Conservation (phyloP, 23 tunicate species). For the Ciona savignyi region DNA sequence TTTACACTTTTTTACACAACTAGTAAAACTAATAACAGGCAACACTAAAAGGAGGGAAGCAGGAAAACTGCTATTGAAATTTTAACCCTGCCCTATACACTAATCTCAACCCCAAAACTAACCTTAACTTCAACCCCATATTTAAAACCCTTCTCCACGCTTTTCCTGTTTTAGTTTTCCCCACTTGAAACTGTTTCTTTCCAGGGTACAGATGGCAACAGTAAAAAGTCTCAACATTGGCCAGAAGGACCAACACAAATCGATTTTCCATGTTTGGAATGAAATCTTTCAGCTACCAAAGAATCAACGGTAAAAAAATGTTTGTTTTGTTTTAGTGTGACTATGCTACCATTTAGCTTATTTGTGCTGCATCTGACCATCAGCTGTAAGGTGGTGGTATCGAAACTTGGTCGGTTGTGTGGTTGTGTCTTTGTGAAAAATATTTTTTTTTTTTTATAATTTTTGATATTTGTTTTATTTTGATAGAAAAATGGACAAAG, state of each 20-base stretch:
- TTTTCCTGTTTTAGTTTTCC: background rate
- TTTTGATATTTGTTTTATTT: background rate
- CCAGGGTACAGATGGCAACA: constrained; percentile 27
- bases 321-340: background rate
- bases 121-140: too few relatives aligned
- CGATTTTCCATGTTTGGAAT: constrained; percentile 75
- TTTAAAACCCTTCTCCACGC: too few relatives aligned
- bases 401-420: background rate
- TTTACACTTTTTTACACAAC: too few relatives aligned
- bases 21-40: too few relatives aligned
- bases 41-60: too few relatives aligned
- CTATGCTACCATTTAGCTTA: background rate
- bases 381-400: too few relatives aligned
- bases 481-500: constrained; percentile 48
- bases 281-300: constrained; percentile 93
- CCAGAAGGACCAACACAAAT: constrained; percentile 84
- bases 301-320: constrained; percentile 34
- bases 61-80: too few relatives aligned
- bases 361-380: too few relatives aligned
- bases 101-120: too few relatives aligned
- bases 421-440: background rate
- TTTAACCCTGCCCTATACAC: too few relatives aligned
- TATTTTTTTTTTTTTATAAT: constrained; percentile 3
- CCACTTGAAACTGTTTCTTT: background rate
- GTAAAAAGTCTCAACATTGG: constrained; percentile 57